These are phyloP conservation scores for Teleiodes luculella DNA, from an alignment of 2,888 invertebrate genomes.

Conservation along the genomic window DNA sequence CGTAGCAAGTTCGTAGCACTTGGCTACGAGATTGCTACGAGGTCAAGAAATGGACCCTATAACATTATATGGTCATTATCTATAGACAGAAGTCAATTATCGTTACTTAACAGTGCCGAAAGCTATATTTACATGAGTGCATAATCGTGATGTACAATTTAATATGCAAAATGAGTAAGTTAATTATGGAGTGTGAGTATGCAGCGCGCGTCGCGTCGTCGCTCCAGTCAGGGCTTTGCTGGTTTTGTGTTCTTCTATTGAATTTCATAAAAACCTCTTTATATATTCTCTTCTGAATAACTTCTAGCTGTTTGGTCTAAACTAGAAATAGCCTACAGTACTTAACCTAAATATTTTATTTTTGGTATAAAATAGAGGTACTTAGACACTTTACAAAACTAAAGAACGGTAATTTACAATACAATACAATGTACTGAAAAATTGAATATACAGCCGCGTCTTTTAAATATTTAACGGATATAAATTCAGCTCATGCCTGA, in stretches of 20 bases:
- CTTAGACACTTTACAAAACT: no score
- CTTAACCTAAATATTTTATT: no score
- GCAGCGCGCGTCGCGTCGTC: slow-evolving; percentile 25
- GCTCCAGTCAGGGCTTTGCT: not conserved
- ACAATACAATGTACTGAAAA: no score
- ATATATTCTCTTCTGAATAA: no score
- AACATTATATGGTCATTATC: not conserved
- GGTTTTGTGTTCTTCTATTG: no score
- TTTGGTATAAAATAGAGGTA: no score
- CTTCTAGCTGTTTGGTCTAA: no score
- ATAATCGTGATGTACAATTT: slow-evolving; percentile 44
- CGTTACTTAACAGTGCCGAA: slow-evolving; percentile 28
- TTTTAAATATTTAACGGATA: no score
- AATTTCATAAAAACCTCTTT: no score
- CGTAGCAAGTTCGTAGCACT: slow-evolving; percentile 47
- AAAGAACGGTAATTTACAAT: no score
- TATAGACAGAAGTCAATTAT: slow-evolving; percentile 7
- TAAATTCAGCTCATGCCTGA: no score
- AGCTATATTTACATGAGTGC: slow-evolving; percentile 42
- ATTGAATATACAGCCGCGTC: no score
- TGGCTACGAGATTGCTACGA: slow-evolving; percentile 41
- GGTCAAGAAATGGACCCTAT: not conserved
- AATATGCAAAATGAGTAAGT: slow-evolving; percentile 41
- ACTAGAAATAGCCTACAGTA: not conserved
- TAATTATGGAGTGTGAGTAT: slow-evolving; percentile 50